Percentiles rank a stretch among this genome's conserved stretches.
Conservation (phyloP, 1,140 invertebrate species). For the Aphelinus atriplicis region DNA sequence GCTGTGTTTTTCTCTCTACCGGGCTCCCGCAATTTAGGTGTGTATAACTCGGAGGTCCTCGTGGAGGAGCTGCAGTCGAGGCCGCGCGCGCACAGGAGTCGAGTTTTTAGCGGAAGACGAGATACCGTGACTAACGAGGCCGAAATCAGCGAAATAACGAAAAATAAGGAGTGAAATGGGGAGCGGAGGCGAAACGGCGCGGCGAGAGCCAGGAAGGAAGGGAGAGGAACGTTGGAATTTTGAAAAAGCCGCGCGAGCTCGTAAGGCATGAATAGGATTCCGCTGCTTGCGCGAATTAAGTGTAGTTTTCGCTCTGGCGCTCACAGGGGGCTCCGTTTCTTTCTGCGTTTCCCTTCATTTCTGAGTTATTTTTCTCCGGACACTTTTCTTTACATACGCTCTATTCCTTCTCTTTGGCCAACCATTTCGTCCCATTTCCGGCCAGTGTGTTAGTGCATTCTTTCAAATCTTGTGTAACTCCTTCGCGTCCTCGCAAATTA, state of each 20-base stretch:
- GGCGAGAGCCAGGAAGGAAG: not conserved
- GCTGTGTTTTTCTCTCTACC: too few relatives aligned
- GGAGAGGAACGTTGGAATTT: conserved; percentile 11
- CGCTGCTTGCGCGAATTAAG: conserved; percentile 8
- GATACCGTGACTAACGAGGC: not conserved
- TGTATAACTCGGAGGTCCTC: too few relatives aligned
- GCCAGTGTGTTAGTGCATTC: too few relatives aligned
- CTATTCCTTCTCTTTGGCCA: not conserved
- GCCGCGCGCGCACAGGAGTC: too few relatives aligned
- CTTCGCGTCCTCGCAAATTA: too few relatives aligned
- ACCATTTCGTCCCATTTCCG: too few relatives aligned
- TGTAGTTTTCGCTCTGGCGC: not conserved
- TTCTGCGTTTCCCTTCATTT: not conserved
- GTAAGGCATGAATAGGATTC: conserved; percentile 23
- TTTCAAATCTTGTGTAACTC: too few relatives aligned
- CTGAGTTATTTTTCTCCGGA: too few relatives aligned
- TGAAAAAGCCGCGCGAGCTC: conserved; percentile 5
- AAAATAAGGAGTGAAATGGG: too few relatives aligned
- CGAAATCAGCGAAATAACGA: not conserved
- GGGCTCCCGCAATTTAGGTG: too few relatives aligned
- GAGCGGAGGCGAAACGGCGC: not conserved
- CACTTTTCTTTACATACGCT: not conserved
- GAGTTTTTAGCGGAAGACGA: too few relatives aligned
- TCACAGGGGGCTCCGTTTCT: not conserved
- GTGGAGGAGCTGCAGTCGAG: too few relatives aligned